These are phyloP conservation scores for Ciconia nigra DNA, from an alignment of 2,797 vertebrate genomes.

Conservation along the genomic window DNA sequence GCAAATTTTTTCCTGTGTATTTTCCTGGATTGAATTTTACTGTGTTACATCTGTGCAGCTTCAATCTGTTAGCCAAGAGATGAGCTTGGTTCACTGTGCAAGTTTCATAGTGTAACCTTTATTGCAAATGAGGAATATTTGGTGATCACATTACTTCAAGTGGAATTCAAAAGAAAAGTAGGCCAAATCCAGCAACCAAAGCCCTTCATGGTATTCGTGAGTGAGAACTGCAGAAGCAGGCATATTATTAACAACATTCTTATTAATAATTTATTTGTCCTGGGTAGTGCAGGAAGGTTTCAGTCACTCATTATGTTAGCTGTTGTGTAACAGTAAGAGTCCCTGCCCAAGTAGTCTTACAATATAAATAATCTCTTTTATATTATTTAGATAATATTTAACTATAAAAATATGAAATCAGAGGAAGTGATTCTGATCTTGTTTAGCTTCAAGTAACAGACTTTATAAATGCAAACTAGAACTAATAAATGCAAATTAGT, in stretches of 20 bases:
- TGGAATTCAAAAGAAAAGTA: neutral
- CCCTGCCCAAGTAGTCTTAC: neutral
- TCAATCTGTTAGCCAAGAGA: accelerated
- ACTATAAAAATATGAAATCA: neutral
- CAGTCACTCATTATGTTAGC: neutral
- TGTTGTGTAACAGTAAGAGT: neutral
- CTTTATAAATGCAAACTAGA: neutral
- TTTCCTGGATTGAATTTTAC: neutral
- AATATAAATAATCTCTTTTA: neutral
- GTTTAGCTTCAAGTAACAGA: neutral
- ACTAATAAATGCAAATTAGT: neutral
- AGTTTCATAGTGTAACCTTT: neutral
- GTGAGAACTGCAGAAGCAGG: neutral
- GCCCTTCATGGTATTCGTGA: neutral
- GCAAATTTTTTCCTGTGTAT: neutral
- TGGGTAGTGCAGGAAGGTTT: neutral
- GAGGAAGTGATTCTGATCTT: neutral
- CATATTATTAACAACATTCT: neutral
- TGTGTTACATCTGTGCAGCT: neutral
- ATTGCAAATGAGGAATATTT: neutral
- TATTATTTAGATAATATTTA: neutral
- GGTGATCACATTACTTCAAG: neutral
- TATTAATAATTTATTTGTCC: neutral
- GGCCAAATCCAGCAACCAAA: neutral
- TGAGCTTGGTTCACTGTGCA: neutral